A percentile compares a stretch with the other conserved stretches of the same genome.
These are phyloP conservation scores for Frankliniella fusca DNA, from an alignment of 2,888 invertebrate species.

Conservation along the genomic window DNA sequence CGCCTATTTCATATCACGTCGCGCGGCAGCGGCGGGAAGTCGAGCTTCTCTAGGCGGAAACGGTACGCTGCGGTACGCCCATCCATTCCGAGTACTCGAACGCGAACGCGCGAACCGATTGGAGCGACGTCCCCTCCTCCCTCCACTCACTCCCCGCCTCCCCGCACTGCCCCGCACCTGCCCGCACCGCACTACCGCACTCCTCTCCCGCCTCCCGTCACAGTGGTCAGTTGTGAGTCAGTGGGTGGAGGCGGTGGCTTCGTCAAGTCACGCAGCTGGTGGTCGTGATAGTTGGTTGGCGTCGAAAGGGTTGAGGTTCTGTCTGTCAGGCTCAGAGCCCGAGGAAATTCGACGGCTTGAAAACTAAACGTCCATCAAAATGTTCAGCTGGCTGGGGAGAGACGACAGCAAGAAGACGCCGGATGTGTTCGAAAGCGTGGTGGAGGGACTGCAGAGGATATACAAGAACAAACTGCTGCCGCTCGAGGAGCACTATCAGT, in stretches of 20 bases:
- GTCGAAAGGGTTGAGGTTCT: constrained; percentile 11
- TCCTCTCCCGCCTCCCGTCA: not conserved
- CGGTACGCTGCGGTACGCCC: too few species aligned
- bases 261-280: constrained; percentile 1
- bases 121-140: too few species aligned
- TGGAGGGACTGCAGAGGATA: constrained; percentile 90
- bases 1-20: too few species aligned
- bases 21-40: too few species aligned
- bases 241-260: constrained; percentile 10
- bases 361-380: constrained; percentile 48
- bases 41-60: too few species aligned
- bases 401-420: constrained; percentile 63
- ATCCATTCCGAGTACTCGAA: too few species aligned
- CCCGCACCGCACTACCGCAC: too few species aligned
- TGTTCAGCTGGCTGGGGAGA: constrained; percentile 84
- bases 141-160: too few species aligned
- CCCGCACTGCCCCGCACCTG: too few species aligned
- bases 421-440: constrained; percentile 82
- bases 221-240: constrained; percentile 15
- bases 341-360: not conserved
- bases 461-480: constrained; percentile 88
- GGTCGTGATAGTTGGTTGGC: not conserved
- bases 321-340: not conserved
- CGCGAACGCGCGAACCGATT: too few species aligned
- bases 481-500: constrained; percentile 82